Base-by-base conservation (phyloP, 2,797 vertebrate species). In the Vespertilio murinus region DNA sequence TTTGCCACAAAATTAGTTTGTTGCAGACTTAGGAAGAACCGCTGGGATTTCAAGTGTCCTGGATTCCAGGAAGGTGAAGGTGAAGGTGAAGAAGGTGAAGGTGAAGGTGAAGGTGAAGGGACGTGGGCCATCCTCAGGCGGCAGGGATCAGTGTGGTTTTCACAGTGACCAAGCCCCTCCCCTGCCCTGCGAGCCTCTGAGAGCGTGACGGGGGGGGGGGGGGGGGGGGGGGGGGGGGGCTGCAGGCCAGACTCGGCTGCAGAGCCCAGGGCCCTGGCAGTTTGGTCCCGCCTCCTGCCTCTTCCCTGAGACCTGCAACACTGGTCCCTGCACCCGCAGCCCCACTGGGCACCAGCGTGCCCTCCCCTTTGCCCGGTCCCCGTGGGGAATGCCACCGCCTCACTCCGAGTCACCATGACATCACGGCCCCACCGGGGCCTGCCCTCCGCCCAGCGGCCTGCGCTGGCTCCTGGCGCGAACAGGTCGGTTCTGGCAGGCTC, bases 1-100 rank as follows among this genome's bases (percentile, higher is more conserved):
- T 94, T 81, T 93, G 78, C 93, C 78, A 89, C 14, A 3, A 84
- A 96, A 95, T 95, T 92, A 96, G 84, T 71, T 70, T 91, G 80
- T 84, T 61, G 96, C 45, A 94, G 67, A 93, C 84, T 82, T 14
- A 65, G 78, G 52, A 69, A 71, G 71, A 84, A 38, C 65, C 91
- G 61, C 30, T 77, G 94, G 92, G 93, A 86, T 69, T 93, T 79
- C 25, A 12, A 45, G 69, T 0, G 18, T 28, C 96, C 91, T 30
- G 69, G 65, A 93, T 90, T 91, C 87, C 65, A 10, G 79, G 20
- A 52, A 45, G 49, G 67, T 30, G 78, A 56, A 33, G 56, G 67
- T 30, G 78, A 69, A 12, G 69, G 40, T 25, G 56, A 6, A 12
- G 56, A 6, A 10, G 54, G 54, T 11, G 54, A 11, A 5, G 56